A percentile compares a stretch with the other conserved stretches of the same genome.
Evolutionary conservation across 2,888 invertebrate species (phyloP).

Genomic region (Phaonia tiefii): DNA sequence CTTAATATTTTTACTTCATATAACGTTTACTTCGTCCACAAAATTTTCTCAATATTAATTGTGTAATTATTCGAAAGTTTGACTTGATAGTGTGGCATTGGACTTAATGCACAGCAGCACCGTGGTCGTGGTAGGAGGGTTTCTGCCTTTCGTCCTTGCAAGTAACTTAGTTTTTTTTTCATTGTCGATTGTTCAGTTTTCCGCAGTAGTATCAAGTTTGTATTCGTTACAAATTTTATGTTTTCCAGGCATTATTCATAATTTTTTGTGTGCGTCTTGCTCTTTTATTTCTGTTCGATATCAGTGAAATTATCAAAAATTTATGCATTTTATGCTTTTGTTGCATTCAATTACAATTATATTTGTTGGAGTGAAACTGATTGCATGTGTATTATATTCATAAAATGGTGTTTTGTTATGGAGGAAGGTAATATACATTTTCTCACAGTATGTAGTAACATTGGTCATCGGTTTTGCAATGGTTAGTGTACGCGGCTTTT

Average conservation of each 20-base stretch:
- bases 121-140: too few relatives aligned
- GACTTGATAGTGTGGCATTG: not conserved
- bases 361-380: too few relatives aligned
- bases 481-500: too few relatives aligned
- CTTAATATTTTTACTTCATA: not conserved
- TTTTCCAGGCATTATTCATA: not conserved
- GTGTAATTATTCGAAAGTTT: slow-evolving; percentile 38
- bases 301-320: not conserved
- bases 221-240: not conserved
- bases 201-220: too few relatives aligned
- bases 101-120: too few relatives aligned
- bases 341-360: not conserved
- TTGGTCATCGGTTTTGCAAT: too few relatives aligned
- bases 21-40: not conserved
- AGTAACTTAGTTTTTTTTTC: not conserved
- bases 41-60: slow-evolving; percentile 49
- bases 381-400: too few relatives aligned
- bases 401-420: too few relatives aligned
- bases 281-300: not conserved
- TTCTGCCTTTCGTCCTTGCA: not conserved
- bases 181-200: not conserved
- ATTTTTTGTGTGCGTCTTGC: not conserved
- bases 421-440: too few relatives aligned
- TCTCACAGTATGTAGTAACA: too few relatives aligned
- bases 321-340: not conserved